Evolutionary conservation across 2,797 vertebrate genomes (phyloP), one percentile per base, ranked within the genome.

Genomic region (Streptopelia turtur): DNA sequence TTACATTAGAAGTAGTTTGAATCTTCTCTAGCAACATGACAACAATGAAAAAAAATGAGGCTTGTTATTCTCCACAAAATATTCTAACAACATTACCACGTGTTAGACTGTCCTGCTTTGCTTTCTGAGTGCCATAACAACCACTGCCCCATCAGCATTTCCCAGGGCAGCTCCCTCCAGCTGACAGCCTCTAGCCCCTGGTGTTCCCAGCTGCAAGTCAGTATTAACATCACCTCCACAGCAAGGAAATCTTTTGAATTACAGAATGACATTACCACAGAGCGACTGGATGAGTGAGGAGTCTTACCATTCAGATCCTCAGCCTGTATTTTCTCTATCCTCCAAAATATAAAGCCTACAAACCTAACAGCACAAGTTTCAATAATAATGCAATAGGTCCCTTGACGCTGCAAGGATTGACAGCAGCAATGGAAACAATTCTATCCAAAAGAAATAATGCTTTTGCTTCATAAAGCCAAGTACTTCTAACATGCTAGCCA

Each of bases 401-500:
- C 68, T 76, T 66, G 83, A 66, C 1, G 9, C 47, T 37, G 13
- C 35, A 83, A 77, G 47, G 52, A 75, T 31, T 74, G 72, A 95
- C 83, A 95, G 20, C 72, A 88, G 55, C 7, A 13, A 66, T 75
- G 80, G 87, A 94, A 95, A 91, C 56, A 94, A 93, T 65, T 83
- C 7, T 28, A 43, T 90, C 76, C 69, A 90, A 80, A 93, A 91
- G 72, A 84, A 94, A 86, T 65, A 91, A 41, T 6, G 14, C 27
- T 41, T 63, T 83, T 79, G 11, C 43, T 87, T 92, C 83, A 57
- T 56, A 64, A 35, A 91, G 81, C 77, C 90, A 93, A 92, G 63
- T 12, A 50, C 56, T 81, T 92, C 64, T 60, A 93, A 77, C 9
- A 17, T 83, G 83, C 75, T 83, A 91, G 83, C 78, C 85, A 96